Conservation (phyloP, 2,113 vertebrate species). For the Datnioides undecimradiatus region DNA sequence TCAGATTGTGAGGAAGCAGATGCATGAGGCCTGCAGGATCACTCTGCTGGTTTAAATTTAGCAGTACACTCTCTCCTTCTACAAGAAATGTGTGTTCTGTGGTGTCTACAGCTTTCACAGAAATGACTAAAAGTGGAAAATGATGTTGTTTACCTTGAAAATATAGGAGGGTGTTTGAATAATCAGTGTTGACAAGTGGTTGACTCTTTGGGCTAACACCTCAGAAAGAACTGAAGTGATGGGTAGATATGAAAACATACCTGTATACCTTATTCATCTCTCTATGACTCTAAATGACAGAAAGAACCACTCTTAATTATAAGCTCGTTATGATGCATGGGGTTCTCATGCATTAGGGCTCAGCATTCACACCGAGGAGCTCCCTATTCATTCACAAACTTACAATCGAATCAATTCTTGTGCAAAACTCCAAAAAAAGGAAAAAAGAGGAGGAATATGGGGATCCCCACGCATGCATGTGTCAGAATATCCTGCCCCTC, state of each 20-base stretch:
- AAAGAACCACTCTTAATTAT: not conserved
- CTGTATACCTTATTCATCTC: not conserved
- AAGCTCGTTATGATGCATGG: too few relatives aligned
- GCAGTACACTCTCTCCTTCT: not conserved
- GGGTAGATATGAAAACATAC: not conserved
- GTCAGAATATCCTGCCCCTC: slow-evolving; percentile 27
- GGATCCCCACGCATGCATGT: slow-evolving; percentile 42
- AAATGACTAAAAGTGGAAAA: not conserved
- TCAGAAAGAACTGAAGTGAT: not conserved
- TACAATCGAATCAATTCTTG: not conserved
- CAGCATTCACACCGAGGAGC: not conserved
- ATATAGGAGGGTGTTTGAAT: not conserved
- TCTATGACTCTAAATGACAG: not conserved
- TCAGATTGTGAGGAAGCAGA: slow-evolving; percentile 25
- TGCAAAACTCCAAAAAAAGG: slow-evolving; percentile 19
- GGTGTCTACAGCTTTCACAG: slow-evolving; percentile 11
- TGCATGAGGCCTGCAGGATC: slow-evolving; percentile 23
- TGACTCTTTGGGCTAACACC: not conserved
- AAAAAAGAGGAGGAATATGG: slow-evolving; percentile 3
- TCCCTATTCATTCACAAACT: not conserved
- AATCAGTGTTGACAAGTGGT: not conserved
- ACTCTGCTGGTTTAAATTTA: slow-evolving; percentile 24
- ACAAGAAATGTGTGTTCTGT: slow-evolving; percentile 5
- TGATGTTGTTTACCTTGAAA: not conserved
- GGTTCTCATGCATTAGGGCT: not conserved